phyloP scores from a whole-genome alignment of 1,140 invertebrate genomes.

The Pogonomyrmex californicus region DNA sequence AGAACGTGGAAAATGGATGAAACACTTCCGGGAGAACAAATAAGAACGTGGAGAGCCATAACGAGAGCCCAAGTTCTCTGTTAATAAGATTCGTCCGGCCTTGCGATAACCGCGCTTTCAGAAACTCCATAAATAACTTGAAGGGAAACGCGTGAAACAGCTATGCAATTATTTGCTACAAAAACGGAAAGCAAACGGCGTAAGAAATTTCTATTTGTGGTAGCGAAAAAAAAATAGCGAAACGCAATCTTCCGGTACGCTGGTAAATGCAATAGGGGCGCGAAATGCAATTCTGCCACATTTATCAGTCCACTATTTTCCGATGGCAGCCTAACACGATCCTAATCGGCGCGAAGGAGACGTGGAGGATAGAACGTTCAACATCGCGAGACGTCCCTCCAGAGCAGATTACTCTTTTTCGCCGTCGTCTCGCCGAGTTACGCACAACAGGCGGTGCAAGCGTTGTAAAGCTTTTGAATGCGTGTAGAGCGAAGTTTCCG shows the following conservation, averaged over 20 bases:
- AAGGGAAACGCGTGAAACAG: constrained; percentile 7
- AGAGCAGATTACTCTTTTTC: background rate
- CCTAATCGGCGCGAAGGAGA: background rate
- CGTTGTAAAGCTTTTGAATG: constrained; percentile 43
- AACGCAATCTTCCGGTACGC: background rate
- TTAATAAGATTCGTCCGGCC: constrained; percentile 69
- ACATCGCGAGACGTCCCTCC: background rate
- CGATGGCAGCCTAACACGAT: constrained; percentile 1
- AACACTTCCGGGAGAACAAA: constrained; percentile 61
- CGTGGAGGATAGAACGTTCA: constrained; percentile 13
- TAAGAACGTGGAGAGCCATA: constrained; percentile 63
- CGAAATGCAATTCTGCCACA: constrained; percentile 3
- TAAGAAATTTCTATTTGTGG: constrained; percentile 4
- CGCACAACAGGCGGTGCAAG: constrained; percentile 50
- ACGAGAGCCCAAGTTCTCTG: constrained; percentile 63
- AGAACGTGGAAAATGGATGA: constrained; percentile 60
- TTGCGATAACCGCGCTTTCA: constrained; percentile 33
- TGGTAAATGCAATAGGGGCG: background rate
- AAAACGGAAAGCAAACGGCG: constrained; percentile 7
- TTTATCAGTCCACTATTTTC: constrained; percentile 10
- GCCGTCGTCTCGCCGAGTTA: constrained; percentile 33
- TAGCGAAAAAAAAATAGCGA: background rate
- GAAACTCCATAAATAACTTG: constrained; percentile 55
- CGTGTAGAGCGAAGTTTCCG: constrained; percentile 53
- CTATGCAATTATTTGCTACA: constrained; percentile 40